These are phyloP conservation scores for Hylaea fasciaria DNA, from an alignment of 2,888 invertebrate species.

Conservation along the genomic window DNA sequence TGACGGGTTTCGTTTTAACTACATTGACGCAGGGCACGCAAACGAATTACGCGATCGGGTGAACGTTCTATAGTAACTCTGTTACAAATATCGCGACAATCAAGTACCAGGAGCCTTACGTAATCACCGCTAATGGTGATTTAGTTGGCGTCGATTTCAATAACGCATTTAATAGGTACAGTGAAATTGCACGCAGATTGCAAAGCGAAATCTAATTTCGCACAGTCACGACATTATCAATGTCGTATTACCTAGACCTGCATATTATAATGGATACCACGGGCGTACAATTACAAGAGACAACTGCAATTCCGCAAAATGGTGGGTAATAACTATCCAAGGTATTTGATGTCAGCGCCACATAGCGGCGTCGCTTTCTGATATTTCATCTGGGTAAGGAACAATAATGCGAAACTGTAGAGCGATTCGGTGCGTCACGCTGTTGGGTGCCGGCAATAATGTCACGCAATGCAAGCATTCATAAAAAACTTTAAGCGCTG, in stretches of 20 bases:
- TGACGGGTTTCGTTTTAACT: slow-evolving; percentile 64
- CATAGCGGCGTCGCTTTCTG: slow-evolving; percentile 52
- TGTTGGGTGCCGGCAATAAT: slow-evolving; percentile 47
- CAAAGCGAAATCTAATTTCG: slow-evolving; percentile 61
- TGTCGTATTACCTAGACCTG: slow-evolving; percentile 62
- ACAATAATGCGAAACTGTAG: slow-evolving; percentile 51
- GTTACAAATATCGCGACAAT: slow-evolving; percentile 68
- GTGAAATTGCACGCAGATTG: slow-evolving; percentile 57
- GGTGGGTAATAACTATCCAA: slow-evolving; percentile 54
- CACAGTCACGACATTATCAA: slow-evolving; percentile 66
- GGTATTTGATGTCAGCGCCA: slow-evolving; percentile 50
- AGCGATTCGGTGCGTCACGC: slow-evolving; percentile 52
- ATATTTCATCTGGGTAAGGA: slow-evolving; percentile 52
- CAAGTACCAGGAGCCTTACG: slow-evolving; percentile 55
- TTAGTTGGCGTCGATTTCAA: slow-evolving; percentile 56
- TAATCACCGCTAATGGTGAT: slow-evolving; percentile 58
- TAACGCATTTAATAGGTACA: slow-evolving; percentile 48
- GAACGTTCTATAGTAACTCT: slow-evolving; percentile 62
- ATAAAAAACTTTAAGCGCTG: slow-evolving; percentile 22
- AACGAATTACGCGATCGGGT: slow-evolving; percentile 66
- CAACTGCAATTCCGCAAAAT: slow-evolving; percentile 59
- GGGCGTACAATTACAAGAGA: slow-evolving; percentile 62
- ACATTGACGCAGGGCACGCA: slow-evolving; percentile 61
- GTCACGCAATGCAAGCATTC: slow-evolving; percentile 43
- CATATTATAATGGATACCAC: slow-evolving; percentile 50